Percentiles rank a stretch among this genome's conserved stretches.
Conservation (phyloP, 2,113 vertebrate species). For the Vidua chalybeata region DNA sequence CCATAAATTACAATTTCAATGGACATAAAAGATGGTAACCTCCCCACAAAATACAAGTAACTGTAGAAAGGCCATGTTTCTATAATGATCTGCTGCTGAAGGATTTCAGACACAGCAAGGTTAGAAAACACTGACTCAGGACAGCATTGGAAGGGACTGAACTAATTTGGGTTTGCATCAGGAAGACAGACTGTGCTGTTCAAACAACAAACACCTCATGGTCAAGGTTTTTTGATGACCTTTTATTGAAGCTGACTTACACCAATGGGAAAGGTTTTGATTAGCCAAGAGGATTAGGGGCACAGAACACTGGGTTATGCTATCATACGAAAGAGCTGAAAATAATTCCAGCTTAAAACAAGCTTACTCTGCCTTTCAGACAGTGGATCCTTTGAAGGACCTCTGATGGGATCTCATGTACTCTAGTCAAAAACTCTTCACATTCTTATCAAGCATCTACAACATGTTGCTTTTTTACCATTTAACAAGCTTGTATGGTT, state of each 20-base stretch:
- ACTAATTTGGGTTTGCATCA: not conserved
- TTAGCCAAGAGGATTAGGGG: conserved; percentile 27
- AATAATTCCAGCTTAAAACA: not conserved
- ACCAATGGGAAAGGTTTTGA: not conserved
- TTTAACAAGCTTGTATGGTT: not conserved
- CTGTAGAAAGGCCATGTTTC: not conserved
- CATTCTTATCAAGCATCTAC: not conserved
- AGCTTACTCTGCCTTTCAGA: not conserved
- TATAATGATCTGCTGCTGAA: not conserved
- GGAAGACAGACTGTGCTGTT: not conserved
- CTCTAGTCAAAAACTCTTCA: not conserved
- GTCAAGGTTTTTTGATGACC: conserved; percentile 19
- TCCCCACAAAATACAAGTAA: not conserved
- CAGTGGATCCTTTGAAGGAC: not conserved
- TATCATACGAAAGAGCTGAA: not conserved
- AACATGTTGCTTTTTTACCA: not conserved
- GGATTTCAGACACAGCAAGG: not conserved
- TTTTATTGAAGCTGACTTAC: conserved; percentile 8
- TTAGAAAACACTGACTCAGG: not conserved
- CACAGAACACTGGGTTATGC: not conserved
- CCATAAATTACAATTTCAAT: not conserved
- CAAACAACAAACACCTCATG: not conserved
- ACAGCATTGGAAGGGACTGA: not conserved
- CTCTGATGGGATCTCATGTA: not conserved
- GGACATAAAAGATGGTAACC: not conserved